Conservation (phyloP, 2,113 vertebrate genomes). For the Sphaerodactylus townsendi region DNA sequence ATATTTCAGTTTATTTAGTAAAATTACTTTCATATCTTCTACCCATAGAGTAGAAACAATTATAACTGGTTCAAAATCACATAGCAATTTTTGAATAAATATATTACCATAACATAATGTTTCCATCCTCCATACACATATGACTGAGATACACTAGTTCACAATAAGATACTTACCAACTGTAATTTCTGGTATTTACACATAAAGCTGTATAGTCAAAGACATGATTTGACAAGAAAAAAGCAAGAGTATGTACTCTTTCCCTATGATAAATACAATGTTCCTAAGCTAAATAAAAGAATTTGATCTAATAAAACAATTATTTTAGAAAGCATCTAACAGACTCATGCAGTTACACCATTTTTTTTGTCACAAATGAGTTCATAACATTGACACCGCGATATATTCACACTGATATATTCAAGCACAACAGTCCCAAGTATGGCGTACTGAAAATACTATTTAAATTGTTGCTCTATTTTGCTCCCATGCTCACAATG, state of each 20-base stretch:
- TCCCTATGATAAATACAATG: neutral
- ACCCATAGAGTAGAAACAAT: constrained; percentile 27
- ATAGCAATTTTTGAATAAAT: constrained; percentile 27
- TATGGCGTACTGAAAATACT: constrained; percentile 28
- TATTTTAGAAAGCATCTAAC: constrained; percentile 11
- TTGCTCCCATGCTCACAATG: neutral
- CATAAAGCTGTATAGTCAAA: neutral
- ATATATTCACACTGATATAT: constrained; percentile 47
- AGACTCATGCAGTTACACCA: constrained; percentile 45
- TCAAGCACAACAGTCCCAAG: constrained; percentile 60
- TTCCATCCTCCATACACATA: neutral
- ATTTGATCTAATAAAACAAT: constrained; percentile 15
- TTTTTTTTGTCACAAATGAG: constrained; percentile 37
- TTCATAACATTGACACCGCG: constrained; percentile 35
- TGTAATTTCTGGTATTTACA: neutral
- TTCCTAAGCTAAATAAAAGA: neutral
- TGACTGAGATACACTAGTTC: neutral
- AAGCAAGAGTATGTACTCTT: neutral
- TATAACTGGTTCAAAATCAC: constrained; percentile 6
- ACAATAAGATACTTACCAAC: neutral
- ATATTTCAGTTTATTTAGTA: constrained; percentile 17
- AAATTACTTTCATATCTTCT: neutral
- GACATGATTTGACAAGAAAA: neutral
- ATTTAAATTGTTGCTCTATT: neutral
- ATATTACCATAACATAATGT: neutral